Base-by-base conservation (phyloP, 2,888 invertebrate genomes). In the Cyaniris semiargus region DNA sequence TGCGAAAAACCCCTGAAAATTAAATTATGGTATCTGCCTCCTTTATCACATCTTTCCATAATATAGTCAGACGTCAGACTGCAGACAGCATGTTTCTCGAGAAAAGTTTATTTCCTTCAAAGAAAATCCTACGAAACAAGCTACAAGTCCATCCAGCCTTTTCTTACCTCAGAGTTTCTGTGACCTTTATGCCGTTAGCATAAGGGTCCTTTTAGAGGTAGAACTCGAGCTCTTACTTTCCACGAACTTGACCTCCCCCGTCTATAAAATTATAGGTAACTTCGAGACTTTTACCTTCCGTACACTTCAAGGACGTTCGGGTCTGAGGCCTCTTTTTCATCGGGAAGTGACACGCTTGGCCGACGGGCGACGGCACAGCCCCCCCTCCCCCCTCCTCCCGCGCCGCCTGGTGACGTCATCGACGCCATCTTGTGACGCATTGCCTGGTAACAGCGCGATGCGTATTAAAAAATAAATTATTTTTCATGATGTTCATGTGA, bases 351-450 rank as follows among this genome's bases (percentile, higher is more conserved):
- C 88, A 90, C 90, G 89, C 88, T 90, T 88, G 88, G 84, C 87
- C 83, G 83, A 53, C 83, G 88, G 84, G 87, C 83, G 83, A 53
- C 83, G 86, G 89, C 89, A 90, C 91, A 91, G 91, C 90, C 90
- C 87, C 87, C 84, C 87, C 86, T 81, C 89, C 88, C 87, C 84
- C 87, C 86, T 81, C 80, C 83, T 23, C 21, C 81, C 83, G 82
- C 84, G 80, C 80, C 83, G 81, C 83, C 82, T 81, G 84, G 83
- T 93, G 92, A 93, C 94, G 94, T 93, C 91, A 93, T 83, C 86
- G 84, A 85, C 92, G 93, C 93, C 94, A 94, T 94, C 93, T 94
- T 94, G 92, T 88, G 86, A 88, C 87, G 87, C 88, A 93, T 94
- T 92, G 92, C 93, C 85, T 86, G 84, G 94, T 93, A 92, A 93